phyloP scores from a whole-genome alignment of 2,888 invertebrate species.

The Ophonus ardosiacus region DNA sequence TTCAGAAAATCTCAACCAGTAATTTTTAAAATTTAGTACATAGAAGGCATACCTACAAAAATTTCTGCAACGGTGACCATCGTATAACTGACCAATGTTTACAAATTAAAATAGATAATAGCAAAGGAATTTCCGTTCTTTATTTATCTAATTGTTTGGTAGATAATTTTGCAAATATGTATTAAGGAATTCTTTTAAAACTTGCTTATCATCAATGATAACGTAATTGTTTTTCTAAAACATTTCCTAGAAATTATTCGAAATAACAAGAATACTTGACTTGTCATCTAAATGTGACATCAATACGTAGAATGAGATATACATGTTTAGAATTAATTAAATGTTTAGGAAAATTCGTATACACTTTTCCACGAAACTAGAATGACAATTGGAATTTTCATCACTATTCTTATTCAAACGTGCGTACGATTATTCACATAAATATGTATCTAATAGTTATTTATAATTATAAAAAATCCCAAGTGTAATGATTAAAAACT shows the following conservation, averaged over 20 bases:
- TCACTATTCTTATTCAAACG: neutral
- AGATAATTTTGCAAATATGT: constrained; percentile 23
- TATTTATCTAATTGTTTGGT: constrained; percentile 14
- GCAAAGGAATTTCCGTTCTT: constrained; percentile 2
- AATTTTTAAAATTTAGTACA: too few relatives aligned
- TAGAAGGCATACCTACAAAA: too few relatives aligned
- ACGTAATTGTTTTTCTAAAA: constrained; percentile 20
- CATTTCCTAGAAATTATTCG: neutral
- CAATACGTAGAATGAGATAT: neutral
- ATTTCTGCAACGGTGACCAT: too few relatives aligned
- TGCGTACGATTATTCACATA: neutral
- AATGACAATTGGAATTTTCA: neutral
- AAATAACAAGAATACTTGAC: constrained; percentile 17
- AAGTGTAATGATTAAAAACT: too few relatives aligned
- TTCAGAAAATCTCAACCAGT: too few relatives aligned
- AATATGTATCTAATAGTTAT: neutral
- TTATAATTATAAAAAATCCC: neutral
- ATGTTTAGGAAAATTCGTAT: neutral
- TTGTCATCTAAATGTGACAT: neutral
- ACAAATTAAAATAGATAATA: neutral
- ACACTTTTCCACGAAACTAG: neutral
- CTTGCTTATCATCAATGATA: neutral
- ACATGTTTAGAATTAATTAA: constrained; percentile 11
- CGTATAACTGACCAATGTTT: too few relatives aligned
- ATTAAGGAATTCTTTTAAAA: neutral